Conservation (phyloP, 2,797 vertebrate genomes). For the Aratinga solstitialis region DNA sequence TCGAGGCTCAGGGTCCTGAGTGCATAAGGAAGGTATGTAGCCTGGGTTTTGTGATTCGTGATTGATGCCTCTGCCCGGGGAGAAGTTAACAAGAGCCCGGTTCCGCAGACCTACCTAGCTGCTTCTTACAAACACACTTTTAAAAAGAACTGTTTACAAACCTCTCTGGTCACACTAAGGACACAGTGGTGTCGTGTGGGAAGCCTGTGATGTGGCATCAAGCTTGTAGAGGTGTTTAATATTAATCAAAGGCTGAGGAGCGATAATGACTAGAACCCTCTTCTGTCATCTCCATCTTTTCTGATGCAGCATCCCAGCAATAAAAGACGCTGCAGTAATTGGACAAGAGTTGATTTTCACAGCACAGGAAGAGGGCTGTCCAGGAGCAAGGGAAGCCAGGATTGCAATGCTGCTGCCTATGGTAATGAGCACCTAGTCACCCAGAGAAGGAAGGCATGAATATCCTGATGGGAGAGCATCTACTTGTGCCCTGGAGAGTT, state of each 20-base stretch:
- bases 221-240: neutral
- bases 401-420: neutral
- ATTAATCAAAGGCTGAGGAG: neutral
- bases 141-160: neutral
- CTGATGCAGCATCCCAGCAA: neutral
- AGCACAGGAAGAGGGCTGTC: neutral
- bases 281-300: neutral
- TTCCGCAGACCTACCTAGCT: neutral
- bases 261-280: neutral
- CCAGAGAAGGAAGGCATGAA: constrained; percentile 13
- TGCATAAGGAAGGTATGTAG: neutral
- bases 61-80: neutral
- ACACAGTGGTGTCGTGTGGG: fast-evolving
- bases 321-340: neutral
- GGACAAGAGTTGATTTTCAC: neutral
- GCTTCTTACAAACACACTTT: neutral
- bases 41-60: neutral
- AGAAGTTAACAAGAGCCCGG: neutral
- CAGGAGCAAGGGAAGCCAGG: neutral
- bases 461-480: constrained; percentile 34
- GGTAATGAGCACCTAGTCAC: neutral
- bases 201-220: neutral
- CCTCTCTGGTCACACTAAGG: neutral
- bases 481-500: constrained; percentile 27
- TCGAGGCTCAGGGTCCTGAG: neutral